Base-by-base conservation (phyloP, 2,113 vertebrate species). In the Camarhynchus parvulus region DNA sequence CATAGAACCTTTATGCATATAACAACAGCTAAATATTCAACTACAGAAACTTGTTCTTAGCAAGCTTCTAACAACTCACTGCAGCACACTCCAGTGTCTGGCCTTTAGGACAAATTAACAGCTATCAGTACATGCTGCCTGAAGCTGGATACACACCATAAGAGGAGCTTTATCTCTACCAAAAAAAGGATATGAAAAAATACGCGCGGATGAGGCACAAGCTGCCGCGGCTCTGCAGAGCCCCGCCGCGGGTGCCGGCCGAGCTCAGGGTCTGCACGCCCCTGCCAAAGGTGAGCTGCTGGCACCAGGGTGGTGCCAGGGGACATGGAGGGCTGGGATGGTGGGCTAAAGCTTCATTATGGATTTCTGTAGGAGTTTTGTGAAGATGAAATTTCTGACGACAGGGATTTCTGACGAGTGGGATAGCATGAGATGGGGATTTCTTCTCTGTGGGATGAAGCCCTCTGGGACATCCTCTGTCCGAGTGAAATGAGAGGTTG, bases 281-380 rank as follows among this genome's bases (percentile, higher is more conserved):
- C 58, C 85, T 96, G 70, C 53, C 70, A 0, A 96, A 96, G 96
- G 95, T 96, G 95, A 96, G 96, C 70, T 82, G 73, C 68, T 72
- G 6, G 17, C 3, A 7, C 42, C 1, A 0, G 86, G 86, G 28
- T 1, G 28, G 18, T 35, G 68, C 28, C 0, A 4, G 62, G 83
- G 33, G 15, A 13, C 25, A 35, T 1, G 12, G 47, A 50, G 35
- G 42, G 46, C 14, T 77, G n/a, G 72, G 6, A 15, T 3, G 1
- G 14, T 6, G 31, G 21, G 27, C 5, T 22, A 25, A 30, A 83
- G 35, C 8, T 37, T 58, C 25, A 7, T 80, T 23, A 11, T 15
- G 46, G 28, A 25, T 10, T 31, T 89, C 15, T 9, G 19, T 4
- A 19, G 52, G 30, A 64, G 53, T 49, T 83, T 89, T 17, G 17